phyloP scores from a whole-genome alignment of 2,113 vertebrate species.

The Phodopus roborovskii region DNA sequence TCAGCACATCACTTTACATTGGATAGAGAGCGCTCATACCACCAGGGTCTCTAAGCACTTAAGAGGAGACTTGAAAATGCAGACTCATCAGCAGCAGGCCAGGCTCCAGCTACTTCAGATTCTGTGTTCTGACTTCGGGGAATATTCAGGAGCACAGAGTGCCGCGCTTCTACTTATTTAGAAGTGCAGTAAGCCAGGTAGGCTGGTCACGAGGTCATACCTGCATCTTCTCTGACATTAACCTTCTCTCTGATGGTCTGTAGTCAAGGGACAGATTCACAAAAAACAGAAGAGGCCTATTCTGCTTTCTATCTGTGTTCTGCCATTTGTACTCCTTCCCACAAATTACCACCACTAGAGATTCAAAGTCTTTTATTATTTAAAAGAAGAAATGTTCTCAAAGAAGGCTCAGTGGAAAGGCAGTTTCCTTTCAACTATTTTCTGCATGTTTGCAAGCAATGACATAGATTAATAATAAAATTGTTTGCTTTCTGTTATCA shows the following conservation, averaged over 20 bases:
- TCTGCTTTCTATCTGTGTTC: neutral
- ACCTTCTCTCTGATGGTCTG: neutral
- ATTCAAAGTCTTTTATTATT: neutral
- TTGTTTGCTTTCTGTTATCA: neutral
- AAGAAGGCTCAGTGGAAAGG: neutral
- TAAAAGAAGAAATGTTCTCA: neutral
- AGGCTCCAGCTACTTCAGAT: neutral
- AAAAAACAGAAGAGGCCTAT: neutral
- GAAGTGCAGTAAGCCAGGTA: neutral
- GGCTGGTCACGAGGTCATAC: neutral
- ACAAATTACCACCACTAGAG: neutral
- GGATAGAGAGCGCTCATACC: neutral
- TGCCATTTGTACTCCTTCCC: neutral
- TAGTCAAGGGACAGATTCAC: neutral
- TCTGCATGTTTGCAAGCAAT: no score
- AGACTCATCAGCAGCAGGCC: neutral
- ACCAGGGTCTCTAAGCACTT: neutral
- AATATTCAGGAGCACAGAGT: neutral
- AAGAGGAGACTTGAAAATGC: neutral
- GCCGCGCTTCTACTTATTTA: neutral
- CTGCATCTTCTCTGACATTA: neutral
- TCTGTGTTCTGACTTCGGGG: neutral
- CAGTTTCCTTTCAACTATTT: neutral
- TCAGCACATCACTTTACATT: neutral
- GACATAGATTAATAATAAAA: neutral